Percentiles rank a stretch among this genome's conserved stretches.
These are phyloP conservation scores for Spodoptera frugiperda DNA, from an alignment of 1,140 invertebrate species.

Conservation along the genomic window DNA sequence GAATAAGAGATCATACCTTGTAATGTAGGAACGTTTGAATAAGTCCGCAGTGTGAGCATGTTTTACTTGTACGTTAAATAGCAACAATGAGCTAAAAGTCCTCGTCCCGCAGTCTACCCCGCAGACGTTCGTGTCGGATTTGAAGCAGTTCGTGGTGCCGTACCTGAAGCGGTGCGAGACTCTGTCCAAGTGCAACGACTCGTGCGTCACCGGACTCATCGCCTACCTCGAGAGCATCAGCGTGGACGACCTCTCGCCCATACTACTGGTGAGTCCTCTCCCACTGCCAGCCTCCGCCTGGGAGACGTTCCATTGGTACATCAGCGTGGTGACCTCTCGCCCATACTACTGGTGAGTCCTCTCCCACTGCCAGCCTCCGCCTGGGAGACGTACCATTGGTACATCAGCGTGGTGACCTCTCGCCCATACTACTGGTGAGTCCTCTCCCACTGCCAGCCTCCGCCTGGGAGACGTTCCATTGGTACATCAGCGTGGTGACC, in stretches of 20 bases:
- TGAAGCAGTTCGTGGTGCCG: slow-evolving; percentile 74
- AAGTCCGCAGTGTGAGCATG: too few species aligned
- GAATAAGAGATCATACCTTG: too few species aligned
- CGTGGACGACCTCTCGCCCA: slow-evolving; percentile 69
- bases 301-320: not conserved
- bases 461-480: too few species aligned
- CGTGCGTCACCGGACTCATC: slow-evolving; percentile 61
- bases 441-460: too few species aligned
- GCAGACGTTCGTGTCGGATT: slow-evolving; percentile 69
- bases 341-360: slow-evolving; percentile 68
- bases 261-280: slow-evolving; percentile 65
- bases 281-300: not conserved
- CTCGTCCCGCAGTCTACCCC: slow-evolving; percentile 66
- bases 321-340: slow-evolving; percentile 70
- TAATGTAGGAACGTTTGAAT: too few species aligned
- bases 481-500: too few species aligned
- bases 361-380: not conserved
- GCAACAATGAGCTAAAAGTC: too few species aligned
- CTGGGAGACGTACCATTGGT: too few species aligned
- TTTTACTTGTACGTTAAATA: too few species aligned
- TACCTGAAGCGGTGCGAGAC: slow-evolving; percentile 72
- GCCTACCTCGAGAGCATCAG: slow-evolving; percentile 74
- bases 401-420: too few species aligned
- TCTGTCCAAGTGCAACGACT: slow-evolving; percentile 44
- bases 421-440: too few species aligned